A percentile compares a stretch with the other conserved stretches of the same genome.
Conservation (phyloP, 2,888 invertebrate species). For the Argyresthia goedartella region DNA sequence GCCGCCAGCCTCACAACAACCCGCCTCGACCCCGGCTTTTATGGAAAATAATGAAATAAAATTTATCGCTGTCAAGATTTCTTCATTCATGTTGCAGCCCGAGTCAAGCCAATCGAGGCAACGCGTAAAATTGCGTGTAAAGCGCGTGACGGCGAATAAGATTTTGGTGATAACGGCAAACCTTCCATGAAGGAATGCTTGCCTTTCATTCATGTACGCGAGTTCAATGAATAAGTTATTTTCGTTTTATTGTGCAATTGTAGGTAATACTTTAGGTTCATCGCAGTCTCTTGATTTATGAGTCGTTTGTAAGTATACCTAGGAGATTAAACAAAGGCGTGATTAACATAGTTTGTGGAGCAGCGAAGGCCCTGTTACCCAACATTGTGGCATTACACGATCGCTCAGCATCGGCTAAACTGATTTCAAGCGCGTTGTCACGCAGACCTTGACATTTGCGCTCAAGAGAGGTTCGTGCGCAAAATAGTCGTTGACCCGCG, state of each 20-base stretch:
- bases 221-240: not conserved
- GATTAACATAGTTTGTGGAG: not conserved
- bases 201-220: not conserved
- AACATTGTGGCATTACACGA: conserved; percentile 6
- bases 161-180: not conserved
- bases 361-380: not conserved
- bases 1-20: conserved; percentile 44
- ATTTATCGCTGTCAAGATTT: conserved; percentile 49
- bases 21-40: conserved; percentile 39
- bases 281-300: not conserved
- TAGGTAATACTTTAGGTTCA: not conserved
- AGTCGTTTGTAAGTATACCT: not conserved
- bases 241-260: not conserved
- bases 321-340: no score
- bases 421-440: conserved; percentile 4
- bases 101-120: conserved; percentile 45
- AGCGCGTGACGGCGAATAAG: conserved; percentile 33
- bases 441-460: conserved; percentile 51
- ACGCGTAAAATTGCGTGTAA: conserved; percentile 40
- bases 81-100: conserved; percentile 49
- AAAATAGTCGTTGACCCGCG: conserved; percentile 38
- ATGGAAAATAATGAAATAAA: conserved; percentile 57
- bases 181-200: not conserved
- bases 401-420: not conserved
- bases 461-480: conserved; percentile 16